Evolutionary conservation across 2,797 vertebrate species (phyloP), one percentile per base, ranked within the genome.

Genomic region (Limnodromus scolopaceus): DNA sequence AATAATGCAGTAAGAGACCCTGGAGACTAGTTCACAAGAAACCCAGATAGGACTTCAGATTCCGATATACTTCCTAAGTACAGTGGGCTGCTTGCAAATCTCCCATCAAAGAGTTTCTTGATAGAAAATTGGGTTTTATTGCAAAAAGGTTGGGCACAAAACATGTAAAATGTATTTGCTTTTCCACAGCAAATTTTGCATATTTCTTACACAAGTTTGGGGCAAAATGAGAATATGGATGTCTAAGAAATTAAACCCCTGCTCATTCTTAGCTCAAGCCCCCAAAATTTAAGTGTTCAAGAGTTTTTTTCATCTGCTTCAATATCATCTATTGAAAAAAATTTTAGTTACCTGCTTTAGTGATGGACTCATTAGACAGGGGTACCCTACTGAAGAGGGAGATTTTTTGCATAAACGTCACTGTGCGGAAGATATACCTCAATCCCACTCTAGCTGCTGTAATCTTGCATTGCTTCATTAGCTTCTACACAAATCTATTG

Each of bases 101-200:
- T 91, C 60, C 53, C 39, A 77, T 75, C 88, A 69, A 70, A 91
- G 13, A 17, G 19, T 74, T 75, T 87, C 51, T 69, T 61, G 41
- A n/a, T 84, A 80, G 54, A 13, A 95, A 94, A 91, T 81, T 64
- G 34, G 13, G 13, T 32, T 95, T 95, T 87, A 92, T 91, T 95
- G 49, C 13, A 91, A 49, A 91, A 61, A 36, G 49, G 54, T 23
- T 80, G 27, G 30, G 24, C 20, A 78, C 51, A 75, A 72, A 32
- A 4, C 64, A 55, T 70, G 16, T 57, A 74, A 95, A 92, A 89
- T 66, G 32, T 34, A 66, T 93, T 82, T 68, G 3, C 36, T 95
- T 74, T 93, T 84, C 70, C 45, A 12, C 24, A n/a, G 32, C 8
- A 90, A 78, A 74, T 68, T 84, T 49, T 92, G 38, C 30, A n/a